These are phyloP conservation scores for Kryphioiulus occultus DNA, from an alignment of 2,888 invertebrate genomes.

Conservation along the genomic window DNA sequence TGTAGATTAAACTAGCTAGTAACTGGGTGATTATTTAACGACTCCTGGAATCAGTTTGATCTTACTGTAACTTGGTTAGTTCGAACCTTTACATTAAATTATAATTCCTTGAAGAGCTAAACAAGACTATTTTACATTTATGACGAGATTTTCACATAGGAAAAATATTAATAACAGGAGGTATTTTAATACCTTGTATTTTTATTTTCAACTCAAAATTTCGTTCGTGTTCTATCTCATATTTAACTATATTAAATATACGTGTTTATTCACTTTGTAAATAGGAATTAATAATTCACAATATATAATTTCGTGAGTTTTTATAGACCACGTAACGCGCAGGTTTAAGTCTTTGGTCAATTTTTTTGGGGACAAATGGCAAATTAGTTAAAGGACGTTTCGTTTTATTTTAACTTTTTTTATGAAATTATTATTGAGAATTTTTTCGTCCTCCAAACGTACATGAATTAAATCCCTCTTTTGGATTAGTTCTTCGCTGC, in stretches of 20 bases:
- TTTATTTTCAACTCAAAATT: neutral
- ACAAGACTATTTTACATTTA: too few relatives aligned
- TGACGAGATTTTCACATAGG: too few relatives aligned
- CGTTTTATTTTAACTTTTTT: neutral
- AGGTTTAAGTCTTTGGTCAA: neutral
- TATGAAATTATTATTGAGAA: neutral
- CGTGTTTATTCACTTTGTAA: neutral
- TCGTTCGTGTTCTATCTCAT: neutral
- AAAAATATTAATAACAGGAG: too few relatives aligned
- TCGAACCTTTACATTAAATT: too few relatives aligned
- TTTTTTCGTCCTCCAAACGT: conserved; percentile 27
- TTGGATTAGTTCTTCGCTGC: neutral
- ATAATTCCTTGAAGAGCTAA: too few relatives aligned
- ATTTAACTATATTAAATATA: neutral
- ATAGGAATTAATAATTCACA: neutral
- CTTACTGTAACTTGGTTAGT: too few relatives aligned
- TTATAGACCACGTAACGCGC: neutral
- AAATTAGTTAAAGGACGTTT: conserved; percentile 1
- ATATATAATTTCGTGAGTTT: neutral
- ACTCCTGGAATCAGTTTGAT: too few relatives aligned
- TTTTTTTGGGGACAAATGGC: neutral
- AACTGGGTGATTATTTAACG: too few relatives aligned
- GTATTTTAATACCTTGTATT: too few relatives aligned
- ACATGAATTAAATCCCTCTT: neutral
- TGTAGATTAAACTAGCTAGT: too few relatives aligned